Evolutionary conservation across 2,888 invertebrate species (phyloP).

Genomic region (Girardia tigrina): DNA sequence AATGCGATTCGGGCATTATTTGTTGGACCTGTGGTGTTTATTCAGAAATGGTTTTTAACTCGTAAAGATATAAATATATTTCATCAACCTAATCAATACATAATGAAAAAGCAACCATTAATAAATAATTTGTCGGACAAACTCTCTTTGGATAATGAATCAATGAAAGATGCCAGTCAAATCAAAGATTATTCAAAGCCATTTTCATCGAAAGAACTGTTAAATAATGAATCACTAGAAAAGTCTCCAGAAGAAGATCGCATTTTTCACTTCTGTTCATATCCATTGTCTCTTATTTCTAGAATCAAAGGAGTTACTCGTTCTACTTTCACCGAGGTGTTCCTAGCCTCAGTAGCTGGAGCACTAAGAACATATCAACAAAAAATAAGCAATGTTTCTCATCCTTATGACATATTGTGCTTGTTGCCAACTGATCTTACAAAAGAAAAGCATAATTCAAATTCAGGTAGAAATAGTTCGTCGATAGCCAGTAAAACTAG

Average conservation of each 20-base stretch:
- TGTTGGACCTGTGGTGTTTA: conserved; percentile 52
- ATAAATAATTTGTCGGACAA: background rate
- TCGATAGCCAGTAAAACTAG: conserved; percentile 11
- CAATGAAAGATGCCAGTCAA: background rate
- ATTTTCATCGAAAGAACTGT: background rate
- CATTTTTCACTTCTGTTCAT: conserved; percentile 30
- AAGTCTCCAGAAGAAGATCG: background rate
- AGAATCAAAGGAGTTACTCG: conserved; percentile 55
- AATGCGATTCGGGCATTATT: conserved; percentile 52
- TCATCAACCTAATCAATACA: conserved; percentile 38
- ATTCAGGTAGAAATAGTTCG: background rate
- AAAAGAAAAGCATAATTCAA: background rate
- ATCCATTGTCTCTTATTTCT: conserved; percentile 21
- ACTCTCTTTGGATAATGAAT: background rate
- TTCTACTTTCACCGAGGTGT: conserved; percentile 54
- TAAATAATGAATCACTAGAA: background rate
- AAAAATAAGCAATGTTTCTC: conserved; percentile 50
- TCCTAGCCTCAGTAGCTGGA: conserved; percentile 54
- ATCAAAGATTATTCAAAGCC: background rate
- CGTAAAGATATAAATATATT: conserved; percentile 52
- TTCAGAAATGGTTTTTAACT: conserved; percentile 51
- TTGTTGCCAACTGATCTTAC: conserved; percentile 44
- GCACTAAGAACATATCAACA: conserved; percentile 53
- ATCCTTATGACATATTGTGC: conserved; percentile 53
- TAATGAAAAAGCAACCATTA: background rate